Percentiles rank a stretch among this genome's conserved stretches.
These are phyloP conservation scores for Drosophila flavopinicola DNA, from an alignment of 2,888 invertebrate genomes.

Conservation along the genomic window DNA sequence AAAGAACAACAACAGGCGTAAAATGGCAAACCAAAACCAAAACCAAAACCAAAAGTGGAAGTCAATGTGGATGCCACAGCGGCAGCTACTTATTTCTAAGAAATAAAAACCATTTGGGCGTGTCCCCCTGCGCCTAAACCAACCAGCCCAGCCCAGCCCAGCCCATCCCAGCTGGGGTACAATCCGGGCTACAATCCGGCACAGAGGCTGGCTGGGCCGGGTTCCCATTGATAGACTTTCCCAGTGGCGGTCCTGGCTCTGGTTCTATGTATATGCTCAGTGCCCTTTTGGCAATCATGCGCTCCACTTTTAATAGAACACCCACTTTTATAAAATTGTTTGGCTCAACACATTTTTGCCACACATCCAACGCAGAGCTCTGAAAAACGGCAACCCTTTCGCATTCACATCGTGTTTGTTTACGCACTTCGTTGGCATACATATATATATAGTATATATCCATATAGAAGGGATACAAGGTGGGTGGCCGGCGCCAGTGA, in stretches of 20 bases:
- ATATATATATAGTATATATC: not conserved
- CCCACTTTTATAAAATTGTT: slow-evolving; percentile 59
- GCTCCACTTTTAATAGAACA: slow-evolving; percentile 73
- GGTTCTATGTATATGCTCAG: slow-evolving; percentile 7
- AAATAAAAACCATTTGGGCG: slow-evolving; percentile 75
- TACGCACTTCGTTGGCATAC: slow-evolving; percentile 12
- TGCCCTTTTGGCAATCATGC: slow-evolving; percentile 66
- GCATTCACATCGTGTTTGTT: slow-evolving; percentile 24
- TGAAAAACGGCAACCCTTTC: slow-evolving; percentile 54
- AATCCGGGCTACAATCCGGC: slow-evolving; percentile 23
- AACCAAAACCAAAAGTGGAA: slow-evolving; percentile 21
- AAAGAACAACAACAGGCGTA: slow-evolving; percentile 27
- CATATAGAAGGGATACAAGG: not conserved
- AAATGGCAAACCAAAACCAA: slow-evolving; percentile 45
- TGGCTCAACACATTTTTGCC: slow-evolving; percentile 21
- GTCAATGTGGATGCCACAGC: slow-evolving; percentile 31
- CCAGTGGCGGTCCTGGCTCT: slow-evolving; percentile 4
- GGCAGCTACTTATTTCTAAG: slow-evolving; percentile 68
- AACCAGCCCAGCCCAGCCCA: slow-evolving; percentile 11
- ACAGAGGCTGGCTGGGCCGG: slow-evolving; percentile 19
- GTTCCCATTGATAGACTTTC: slow-evolving; percentile 57
- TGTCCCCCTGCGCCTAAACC: slow-evolving; percentile 49
- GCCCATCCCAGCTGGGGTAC: slow-evolving; percentile 8
- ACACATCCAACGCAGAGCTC: slow-evolving; percentile 33
- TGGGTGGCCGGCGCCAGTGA: not conserved